Percentiles rank a stretch among this genome's conserved stretches.
These are phyloP conservation scores for Odontesthes bonariensis DNA, from an alignment of 2,113 vertebrate species.

Conservation along the genomic window DNA sequence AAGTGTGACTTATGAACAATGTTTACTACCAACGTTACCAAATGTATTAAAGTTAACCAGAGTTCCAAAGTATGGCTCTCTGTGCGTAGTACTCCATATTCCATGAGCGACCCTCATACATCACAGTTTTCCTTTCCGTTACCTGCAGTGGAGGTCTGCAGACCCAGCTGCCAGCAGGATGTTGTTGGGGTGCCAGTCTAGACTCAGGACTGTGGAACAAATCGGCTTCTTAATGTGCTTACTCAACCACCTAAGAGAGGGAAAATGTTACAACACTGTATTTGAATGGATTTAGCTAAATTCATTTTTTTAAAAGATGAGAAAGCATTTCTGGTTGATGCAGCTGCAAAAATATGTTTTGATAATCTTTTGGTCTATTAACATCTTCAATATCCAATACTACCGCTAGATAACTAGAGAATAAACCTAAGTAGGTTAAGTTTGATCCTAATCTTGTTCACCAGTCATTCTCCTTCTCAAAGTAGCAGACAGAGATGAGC, in stretches of 20 bases:
- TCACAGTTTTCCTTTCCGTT: background rate
- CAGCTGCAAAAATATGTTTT: no score
- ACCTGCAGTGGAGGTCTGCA: constrained; percentile 86
- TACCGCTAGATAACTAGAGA: background rate
- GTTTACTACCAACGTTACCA: no score
- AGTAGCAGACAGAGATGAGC: constrained; percentile 86
- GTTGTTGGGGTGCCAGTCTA: constrained; percentile 88
- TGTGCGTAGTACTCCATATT: no score
- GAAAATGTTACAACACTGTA: background rate
- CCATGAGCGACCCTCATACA: no score
- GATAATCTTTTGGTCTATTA: no score
- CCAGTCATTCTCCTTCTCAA: constrained; percentile 88
- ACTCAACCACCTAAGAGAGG: constrained; percentile 83
- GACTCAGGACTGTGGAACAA: constrained; percentile 83
- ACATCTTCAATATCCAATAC: no score
- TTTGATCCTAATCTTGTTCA: constrained; percentile 46
- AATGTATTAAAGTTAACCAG: no score
- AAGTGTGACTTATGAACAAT: no score
- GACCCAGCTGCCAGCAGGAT: constrained; percentile 84
- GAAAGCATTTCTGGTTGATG: no score
- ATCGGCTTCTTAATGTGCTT: constrained; percentile 88
- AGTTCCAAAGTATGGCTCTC: no score
- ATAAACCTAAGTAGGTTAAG: background rate
- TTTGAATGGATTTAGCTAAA: no score
- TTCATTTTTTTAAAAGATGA: no score